phyloP scores from a whole-genome alignment of 1,140 invertebrate species.

The Phthorimaea operculella region DNA sequence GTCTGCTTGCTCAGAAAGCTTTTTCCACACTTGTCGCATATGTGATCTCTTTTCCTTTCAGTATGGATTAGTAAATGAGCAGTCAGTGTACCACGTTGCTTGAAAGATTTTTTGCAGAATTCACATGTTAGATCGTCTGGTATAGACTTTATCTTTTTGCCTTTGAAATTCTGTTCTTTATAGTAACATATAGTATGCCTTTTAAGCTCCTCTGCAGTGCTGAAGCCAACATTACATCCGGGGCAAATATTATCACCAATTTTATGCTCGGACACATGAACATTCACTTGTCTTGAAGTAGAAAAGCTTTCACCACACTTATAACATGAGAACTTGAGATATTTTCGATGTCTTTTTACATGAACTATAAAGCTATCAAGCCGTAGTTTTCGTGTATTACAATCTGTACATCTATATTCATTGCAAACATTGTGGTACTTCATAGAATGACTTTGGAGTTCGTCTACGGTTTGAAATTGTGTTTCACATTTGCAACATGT shows the following conservation, averaged over 20 bases:
- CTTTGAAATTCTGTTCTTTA: constrained; percentile 7
- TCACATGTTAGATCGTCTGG: constrained; percentile 37
- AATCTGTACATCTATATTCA: constrained; percentile 18
- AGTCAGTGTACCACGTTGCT: constrained; percentile 35
- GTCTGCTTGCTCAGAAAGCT: constrained; percentile 49
- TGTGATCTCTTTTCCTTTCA: constrained; percentile 42
- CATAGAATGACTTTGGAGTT: constrained; percentile 16
- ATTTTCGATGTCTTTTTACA: constrained; percentile 20
- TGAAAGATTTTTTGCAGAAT: constrained; percentile 47
- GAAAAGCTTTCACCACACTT: constrained; percentile 19
- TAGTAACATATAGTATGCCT: constrained; percentile 18
- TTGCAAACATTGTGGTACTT: constrained; percentile 18
- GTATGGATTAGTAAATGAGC: constrained; percentile 48
- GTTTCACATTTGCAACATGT: constrained; percentile 16
- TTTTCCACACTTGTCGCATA: constrained; percentile 55
- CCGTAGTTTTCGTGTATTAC: constrained; percentile 16
- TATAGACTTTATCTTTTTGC: constrained; percentile 22
- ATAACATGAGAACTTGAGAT: constrained; percentile 25
- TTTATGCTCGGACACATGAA: constrained; percentile 18
- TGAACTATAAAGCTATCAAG: constrained; percentile 24
- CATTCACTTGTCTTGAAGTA: constrained; percentile 6
- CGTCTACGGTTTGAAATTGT: constrained; percentile 12
- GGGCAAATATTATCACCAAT: constrained; percentile 14
- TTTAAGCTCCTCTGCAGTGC: constrained; percentile 13
- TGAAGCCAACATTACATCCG: constrained; percentile 25